Evolutionary conservation across 2,113 vertebrate genomes (phyloP).

Genomic region (Eulacestoma nigropectus): DNA sequence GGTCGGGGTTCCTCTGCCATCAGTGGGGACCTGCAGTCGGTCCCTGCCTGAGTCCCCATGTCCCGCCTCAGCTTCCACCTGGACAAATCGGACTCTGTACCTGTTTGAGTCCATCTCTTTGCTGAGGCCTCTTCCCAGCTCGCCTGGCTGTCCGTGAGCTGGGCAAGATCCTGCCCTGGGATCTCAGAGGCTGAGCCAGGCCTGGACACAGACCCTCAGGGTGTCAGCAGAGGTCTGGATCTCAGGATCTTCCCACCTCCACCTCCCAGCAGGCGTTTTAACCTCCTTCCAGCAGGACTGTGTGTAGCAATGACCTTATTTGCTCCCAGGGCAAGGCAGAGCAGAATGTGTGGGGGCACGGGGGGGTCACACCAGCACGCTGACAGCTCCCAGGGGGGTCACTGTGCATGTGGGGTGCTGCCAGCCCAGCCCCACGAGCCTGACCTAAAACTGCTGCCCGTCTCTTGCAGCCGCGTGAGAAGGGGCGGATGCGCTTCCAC

Average conservation of each 20-base stretch:
- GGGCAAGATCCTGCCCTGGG: neutral
- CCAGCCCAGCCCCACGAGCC: neutral
- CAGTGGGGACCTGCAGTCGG: fast-evolving
- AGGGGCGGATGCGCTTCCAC: conserved; percentile 83
- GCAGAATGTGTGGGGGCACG: neutral
- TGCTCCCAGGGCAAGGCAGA: neutral
- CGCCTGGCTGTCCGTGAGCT: neutral
- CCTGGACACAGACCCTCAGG: neutral
- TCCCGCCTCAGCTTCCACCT: neutral
- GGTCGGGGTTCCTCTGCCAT: neutral
- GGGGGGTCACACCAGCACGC: neutral
- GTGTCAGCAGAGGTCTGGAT: neutral
- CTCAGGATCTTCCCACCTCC: neutral
- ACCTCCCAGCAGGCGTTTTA: neutral
- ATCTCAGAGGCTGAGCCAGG: neutral
- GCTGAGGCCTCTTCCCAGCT: neutral
- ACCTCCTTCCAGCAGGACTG: neutral
- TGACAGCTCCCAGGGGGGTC: neutral
- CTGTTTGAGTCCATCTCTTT: neutral
- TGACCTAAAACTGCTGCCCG: neutral
- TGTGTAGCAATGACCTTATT: neutral
- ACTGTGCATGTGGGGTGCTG: neutral
- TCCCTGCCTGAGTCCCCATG: neutral
- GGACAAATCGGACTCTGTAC: fast-evolving
- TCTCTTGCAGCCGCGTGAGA: conserved; percentile 77